Conservation (phyloP, 2,797 vertebrate species). For the Gobio occitaniae region DNA sequence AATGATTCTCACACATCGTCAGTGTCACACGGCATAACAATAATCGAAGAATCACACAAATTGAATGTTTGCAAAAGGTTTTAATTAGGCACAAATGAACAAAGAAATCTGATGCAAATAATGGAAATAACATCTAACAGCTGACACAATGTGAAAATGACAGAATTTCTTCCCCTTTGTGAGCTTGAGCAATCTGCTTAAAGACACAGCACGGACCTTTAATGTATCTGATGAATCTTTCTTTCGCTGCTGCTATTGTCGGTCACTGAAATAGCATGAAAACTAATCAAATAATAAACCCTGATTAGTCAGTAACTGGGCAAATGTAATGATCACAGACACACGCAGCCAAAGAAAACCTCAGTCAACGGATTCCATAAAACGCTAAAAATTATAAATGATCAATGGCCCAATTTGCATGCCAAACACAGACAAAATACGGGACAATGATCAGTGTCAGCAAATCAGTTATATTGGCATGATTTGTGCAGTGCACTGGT, state of each 20-base stretch:
- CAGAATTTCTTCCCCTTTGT: neutral
- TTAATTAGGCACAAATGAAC: conserved; percentile 52
- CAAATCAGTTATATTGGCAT: conserved; percentile 15
- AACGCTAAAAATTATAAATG: neutral
- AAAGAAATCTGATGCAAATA: conserved; percentile 18
- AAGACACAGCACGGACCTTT: neutral
- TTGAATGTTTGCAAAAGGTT: conserved; percentile 16
- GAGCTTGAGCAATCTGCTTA: neutral
- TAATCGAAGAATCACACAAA: neutral
- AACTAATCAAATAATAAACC: neutral
- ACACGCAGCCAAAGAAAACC: neutral
- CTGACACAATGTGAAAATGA: conserved; percentile 2
- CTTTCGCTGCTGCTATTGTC: neutral
- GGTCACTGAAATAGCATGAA: neutral
- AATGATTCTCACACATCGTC: neutral
- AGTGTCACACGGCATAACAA: neutral
- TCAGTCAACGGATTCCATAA: neutral
- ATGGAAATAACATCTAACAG: conserved; percentile 9
- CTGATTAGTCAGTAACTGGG: neutral
- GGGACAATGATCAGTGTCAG: neutral
- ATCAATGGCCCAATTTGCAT: neutral
- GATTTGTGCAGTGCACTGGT: neutral
- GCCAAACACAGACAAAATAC: neutral
- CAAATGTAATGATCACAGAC: neutral
- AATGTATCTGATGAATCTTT: neutral